Evolutionary conservation across 2,888 invertebrate species (phyloP).

Genomic region (Ophion costatus): DNA sequence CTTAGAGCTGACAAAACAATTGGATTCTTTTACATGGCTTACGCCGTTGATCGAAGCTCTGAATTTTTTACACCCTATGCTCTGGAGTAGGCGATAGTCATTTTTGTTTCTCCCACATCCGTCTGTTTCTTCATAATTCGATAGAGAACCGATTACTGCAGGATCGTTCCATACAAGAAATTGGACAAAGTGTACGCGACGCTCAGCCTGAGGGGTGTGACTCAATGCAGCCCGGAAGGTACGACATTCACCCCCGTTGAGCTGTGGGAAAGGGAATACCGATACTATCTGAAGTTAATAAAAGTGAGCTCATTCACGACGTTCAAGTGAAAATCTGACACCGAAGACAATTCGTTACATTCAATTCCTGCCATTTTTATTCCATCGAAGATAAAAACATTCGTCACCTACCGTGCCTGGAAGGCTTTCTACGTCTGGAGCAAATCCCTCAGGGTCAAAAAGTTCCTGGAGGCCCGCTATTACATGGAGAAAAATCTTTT

Average conservation of each 20-base stretch:
- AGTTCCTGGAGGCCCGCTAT: constrained; percentile 86
- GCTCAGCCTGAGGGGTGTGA: constrained; percentile 92
- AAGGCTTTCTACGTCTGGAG: constrained; percentile 93
- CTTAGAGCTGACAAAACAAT: constrained; percentile 85
- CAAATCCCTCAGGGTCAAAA: constrained; percentile 89
- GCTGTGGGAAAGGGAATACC: constrained; percentile 93
- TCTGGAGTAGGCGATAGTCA: constrained; percentile 85
- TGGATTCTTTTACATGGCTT: constrained; percentile 91
- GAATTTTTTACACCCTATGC: constrained; percentile 91
- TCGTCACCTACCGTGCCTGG: constrained; percentile 89
- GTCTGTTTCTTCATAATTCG: background rate
- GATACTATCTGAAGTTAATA: constrained; percentile 91
- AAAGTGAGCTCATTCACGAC: constrained; percentile 84
- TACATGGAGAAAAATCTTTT: constrained; percentile 89
- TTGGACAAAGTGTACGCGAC: constrained; percentile 90
- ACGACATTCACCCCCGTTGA: constrained; percentile 91
- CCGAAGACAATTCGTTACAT: background rate
- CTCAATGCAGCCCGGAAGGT: constrained; percentile 89
- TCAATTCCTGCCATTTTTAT: constrained; percentile 8
- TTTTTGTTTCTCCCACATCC: background rate
- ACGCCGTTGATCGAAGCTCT: constrained; percentile 89
- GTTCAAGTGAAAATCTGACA: background rate
- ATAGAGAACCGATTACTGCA: constrained; percentile 74
- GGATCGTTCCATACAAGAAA: constrained; percentile 90
- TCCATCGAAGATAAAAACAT: constrained; percentile 86